Evolutionary conservation across 2,888 invertebrate species (phyloP), one percentile per base, ranked within the genome.

Genomic region (Caenorhabditis becei): DNA sequence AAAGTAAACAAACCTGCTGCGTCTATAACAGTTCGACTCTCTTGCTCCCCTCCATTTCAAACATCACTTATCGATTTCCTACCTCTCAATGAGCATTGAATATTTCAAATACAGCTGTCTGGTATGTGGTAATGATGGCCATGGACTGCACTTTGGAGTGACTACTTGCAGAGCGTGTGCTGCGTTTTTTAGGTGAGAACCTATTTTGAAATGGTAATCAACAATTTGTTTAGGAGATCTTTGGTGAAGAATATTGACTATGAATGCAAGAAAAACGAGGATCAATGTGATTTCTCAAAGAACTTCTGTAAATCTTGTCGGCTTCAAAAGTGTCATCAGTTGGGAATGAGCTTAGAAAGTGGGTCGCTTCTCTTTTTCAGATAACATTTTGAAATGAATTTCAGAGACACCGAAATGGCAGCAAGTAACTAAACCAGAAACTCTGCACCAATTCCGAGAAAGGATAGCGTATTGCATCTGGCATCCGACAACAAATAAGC

Each of bases 91-190:
- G 47, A 47, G 47, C 11, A 18, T 47, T 47, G 47, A 2, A n/a
- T 47, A 47, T 47, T 47, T 47, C 8, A 47, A 47, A 47, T 5
- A 5, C 10, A 47, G 4, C 18, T 47, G 47, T 18, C 11, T 47
- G 47, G 47, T 47, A 5, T 47, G 47, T 18, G 47, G 47, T 18
- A 47, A 47, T 18, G 47, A 47, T 7, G 47, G 47, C 3, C 47
- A 47, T 35, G 67, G 67, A 47, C 28, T 28, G 7, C 67, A 69
- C 26, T 69, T 69, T 14, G 67, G 67, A 8, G 67, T 69, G 35
- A 35, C 49, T 14, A 69, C 58, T n/a, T 69, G 67, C 35, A 47
- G 67, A 18, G 67, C 67, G 1, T 69, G 67, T 58, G 67, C 67
- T 23, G 47, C 66, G 11, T 66, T 66, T 54, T 66, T 66, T 54